A percentile compares a stretch with the other conserved stretches of the same genome.
These are phyloP conservation scores for Corythaeola cristata DNA, from an alignment of 2,113 vertebrate species.

Conservation along the genomic window DNA sequence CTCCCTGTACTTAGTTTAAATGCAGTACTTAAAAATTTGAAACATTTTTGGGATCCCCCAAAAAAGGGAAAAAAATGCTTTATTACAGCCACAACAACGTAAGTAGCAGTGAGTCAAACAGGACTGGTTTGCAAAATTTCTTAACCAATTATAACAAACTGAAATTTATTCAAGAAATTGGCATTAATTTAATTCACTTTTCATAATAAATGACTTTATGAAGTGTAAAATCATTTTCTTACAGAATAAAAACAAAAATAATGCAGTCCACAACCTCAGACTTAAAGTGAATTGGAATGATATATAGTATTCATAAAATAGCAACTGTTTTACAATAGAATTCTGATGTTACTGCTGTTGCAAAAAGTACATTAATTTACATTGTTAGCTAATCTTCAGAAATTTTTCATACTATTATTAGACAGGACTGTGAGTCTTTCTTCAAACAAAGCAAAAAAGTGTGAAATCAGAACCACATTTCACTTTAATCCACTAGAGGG, in stretches of 20 bases:
- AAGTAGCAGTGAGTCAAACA: neutral
- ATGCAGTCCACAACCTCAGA: neutral
- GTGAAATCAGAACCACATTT: slow-evolving; percentile 42
- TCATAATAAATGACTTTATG: neutral
- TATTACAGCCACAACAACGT: neutral
- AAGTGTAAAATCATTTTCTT: neutral
- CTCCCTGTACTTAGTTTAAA: neutral
- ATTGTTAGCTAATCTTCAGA: neutral
- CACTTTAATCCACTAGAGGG: slow-evolving; percentile 79
- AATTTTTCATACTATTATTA: neutral
- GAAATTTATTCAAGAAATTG: neutral
- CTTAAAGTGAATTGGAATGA: neutral
- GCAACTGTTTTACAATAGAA: neutral
- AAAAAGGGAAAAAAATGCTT: neutral
- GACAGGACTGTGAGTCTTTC: neutral
- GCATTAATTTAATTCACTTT: neutral
- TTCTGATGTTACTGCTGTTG: neutral
- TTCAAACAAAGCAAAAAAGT: neutral
- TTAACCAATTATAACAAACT: neutral
- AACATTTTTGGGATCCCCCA: neutral
- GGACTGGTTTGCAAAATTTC: neutral
- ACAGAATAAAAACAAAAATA: neutral
- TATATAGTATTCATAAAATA: neutral
- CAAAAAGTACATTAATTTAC: neutral
- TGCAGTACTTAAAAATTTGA: neutral